Evolutionary conservation across 2,888 invertebrate species (phyloP).

Genomic region (Capitulum mitella): DNA sequence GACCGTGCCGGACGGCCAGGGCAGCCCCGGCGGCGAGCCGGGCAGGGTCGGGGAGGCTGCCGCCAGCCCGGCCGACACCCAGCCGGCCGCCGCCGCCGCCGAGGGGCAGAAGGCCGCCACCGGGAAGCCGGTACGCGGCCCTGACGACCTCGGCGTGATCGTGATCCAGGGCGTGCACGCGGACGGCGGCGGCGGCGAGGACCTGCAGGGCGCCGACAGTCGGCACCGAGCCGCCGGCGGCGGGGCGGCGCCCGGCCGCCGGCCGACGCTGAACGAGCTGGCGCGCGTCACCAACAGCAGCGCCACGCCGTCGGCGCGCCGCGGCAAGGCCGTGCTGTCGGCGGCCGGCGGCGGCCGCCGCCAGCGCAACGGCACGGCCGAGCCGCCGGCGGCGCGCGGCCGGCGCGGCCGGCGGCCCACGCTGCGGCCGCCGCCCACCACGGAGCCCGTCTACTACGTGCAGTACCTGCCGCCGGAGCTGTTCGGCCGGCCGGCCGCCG

Average conservation of each 20-base stretch:
- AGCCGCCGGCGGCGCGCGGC: background rate
- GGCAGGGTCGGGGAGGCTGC: background rate
- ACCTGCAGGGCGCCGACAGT: background rate
- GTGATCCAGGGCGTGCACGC: background rate
- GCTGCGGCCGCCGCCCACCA: background rate
- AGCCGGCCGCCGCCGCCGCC: background rate
- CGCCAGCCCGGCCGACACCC: background rate
- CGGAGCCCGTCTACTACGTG: slow-evolving; percentile 20
- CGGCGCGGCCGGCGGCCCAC: background rate
- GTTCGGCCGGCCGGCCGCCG: slow-evolving; percentile 9
- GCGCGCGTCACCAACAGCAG: slow-evolving; percentile 6
- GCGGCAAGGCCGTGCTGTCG: background rate
- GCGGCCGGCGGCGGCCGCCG: background rate
- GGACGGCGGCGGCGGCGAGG: background rate
- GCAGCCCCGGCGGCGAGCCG: background rate
- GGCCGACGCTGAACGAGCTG: background rate
- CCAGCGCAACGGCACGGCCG: background rate
- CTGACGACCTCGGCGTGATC: slow-evolving; percentile 13
- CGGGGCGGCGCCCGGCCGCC: background rate
- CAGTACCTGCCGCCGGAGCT: slow-evolving; percentile 25
- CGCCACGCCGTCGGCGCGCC: background rate
- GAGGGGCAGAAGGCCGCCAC: background rate
- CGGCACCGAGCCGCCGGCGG: background rate
- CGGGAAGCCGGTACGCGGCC: slow-evolving; percentile 10
- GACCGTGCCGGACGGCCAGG: background rate